These are phyloP conservation scores for Pseudolaguvia tuberculata DNA, from an alignment of 2,113 vertebrate species.

Conservation along the genomic window DNA sequence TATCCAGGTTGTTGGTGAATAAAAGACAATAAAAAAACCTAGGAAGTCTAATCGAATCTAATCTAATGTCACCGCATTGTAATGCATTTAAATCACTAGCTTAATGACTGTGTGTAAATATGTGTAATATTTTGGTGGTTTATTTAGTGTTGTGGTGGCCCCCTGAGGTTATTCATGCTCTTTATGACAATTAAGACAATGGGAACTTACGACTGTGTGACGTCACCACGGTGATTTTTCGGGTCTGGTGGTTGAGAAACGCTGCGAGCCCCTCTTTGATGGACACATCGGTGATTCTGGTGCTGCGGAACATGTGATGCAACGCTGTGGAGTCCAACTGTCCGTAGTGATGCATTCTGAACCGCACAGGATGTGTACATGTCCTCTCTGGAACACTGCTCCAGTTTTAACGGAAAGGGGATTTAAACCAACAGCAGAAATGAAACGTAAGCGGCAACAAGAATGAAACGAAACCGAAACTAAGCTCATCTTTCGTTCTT, in stretches of 20 bases:
- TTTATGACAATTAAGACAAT: not conserved
- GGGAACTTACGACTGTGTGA: not conserved
- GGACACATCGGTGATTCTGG: not conserved
- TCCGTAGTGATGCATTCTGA: not conserved
- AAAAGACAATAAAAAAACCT: too few species aligned
- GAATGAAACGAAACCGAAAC: not conserved
- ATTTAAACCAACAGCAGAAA: not conserved
- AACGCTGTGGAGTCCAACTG: not conserved
- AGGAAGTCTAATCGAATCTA: too few species aligned
- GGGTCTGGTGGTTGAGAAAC: not conserved
- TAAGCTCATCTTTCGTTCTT: not conserved
- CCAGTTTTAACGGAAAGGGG: too few species aligned
- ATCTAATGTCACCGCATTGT: too few species aligned
- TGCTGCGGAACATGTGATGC: not conserved
- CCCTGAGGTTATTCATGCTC: not conserved
- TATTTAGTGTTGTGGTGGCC: not conserved
- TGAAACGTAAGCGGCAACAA: not conserved
- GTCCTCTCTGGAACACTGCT: not conserved
- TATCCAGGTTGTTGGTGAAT: too few species aligned
- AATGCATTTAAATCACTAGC: too few species aligned
- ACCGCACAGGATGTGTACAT: not conserved
- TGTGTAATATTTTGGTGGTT: not conserved
- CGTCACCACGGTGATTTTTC: not conserved
- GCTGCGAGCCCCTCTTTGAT: not conserved
- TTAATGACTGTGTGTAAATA: too few species aligned